These are phyloP conservation scores for Pollenia griseotomentosa DNA, from an alignment of 2,888 invertebrate genomes.

Conservation along the genomic window DNA sequence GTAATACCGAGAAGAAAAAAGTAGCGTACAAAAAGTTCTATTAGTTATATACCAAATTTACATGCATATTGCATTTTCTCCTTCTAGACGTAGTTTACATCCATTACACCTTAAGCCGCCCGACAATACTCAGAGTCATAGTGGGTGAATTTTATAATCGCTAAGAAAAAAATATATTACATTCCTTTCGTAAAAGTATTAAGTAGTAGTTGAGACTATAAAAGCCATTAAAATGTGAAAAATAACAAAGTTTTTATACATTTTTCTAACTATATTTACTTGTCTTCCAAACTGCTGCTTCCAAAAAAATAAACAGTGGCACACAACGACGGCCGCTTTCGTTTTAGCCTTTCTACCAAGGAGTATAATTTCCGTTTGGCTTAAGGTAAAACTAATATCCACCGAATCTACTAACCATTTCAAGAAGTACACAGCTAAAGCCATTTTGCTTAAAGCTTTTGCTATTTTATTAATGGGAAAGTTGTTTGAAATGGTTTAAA, in stretches of 20 bases:
- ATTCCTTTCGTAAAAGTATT: constrained; percentile 47
- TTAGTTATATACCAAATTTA: not conserved
- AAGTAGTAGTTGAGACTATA: constrained; percentile 64
- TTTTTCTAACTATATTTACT: constrained; percentile 50
- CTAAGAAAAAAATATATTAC: constrained; percentile 47
- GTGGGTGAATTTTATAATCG: constrained; percentile 22
- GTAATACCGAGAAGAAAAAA: no score
- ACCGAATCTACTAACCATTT: not conserved
- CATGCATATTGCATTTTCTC: not conserved
- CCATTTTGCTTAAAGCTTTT: constrained; percentile 22
- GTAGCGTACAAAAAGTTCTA: no score
- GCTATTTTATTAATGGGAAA: constrained; percentile 62
- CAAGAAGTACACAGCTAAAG: not conserved
- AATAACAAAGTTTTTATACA: constrained; percentile 72
- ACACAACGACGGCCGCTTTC: constrained; percentile 16
- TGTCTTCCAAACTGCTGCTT: not conserved
- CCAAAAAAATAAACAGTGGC: not conserved
- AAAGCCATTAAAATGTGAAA: constrained; percentile 74
- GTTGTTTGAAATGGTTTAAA: constrained; percentile 68
- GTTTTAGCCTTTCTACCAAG: constrained; percentile 10
- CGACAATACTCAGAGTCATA: not conserved
- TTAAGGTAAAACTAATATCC: constrained; percentile 32
- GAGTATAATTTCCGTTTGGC: constrained; percentile 25
- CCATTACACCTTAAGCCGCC: constrained; percentile 36
- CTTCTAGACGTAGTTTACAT: not conserved